Base-by-base conservation (phyloP, 2,797 vertebrate species). In the Dipus sagitta region DNA sequence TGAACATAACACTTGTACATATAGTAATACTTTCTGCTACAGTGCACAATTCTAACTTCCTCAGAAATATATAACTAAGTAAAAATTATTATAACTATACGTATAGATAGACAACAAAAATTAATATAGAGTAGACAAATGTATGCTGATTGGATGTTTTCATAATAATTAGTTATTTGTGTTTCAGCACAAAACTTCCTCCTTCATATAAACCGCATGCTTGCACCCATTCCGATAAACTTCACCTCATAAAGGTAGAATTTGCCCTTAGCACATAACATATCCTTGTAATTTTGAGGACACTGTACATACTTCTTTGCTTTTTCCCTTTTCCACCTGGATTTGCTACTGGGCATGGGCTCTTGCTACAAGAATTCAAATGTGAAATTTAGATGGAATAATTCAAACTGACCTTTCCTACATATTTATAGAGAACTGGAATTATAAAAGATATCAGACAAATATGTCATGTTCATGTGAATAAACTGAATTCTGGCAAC, bases 41-140 rank as follows among this genome's bases (percentile, higher is more conserved):
- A n/a, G 42, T 54, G 24, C 60, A 74, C 3, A 84, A 54, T 88
- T 85, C 8, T 84, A 89, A 90, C 0, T 38, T 88, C 54, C 76
- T 80, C 52, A 70, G 10, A 93, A 90, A 86, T 74, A 62, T n/a
- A 62, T 20, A 54, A 64, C 26, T 78, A 30, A 78, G 76, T 52
- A 88, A 65, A 28, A 72, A 71, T 76, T 76, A 88, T 88, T 92
- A 87, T 90, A 77, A 79, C 17, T 64, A 14, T 58, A 82, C 74
- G 13, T 67, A 82, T 11, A 52, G 5, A 84, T 30, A 71, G 52
- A 32, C 52, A 83, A 58, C 1, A 67, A 79, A 86, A 82, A n/a
- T 52, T 62, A 32, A 11, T 23, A n/a, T 15, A 65, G 7, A 32
- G 38, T 64, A 81, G 47, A 71, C 6, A 72, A 47, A 42, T 47